Percentiles rank a stretch among this genome's conserved stretches.
These are phyloP conservation scores for Iphiclides podalirius DNA, from an alignment of 2,888 invertebrate genomes.

Conservation along the genomic window DNA sequence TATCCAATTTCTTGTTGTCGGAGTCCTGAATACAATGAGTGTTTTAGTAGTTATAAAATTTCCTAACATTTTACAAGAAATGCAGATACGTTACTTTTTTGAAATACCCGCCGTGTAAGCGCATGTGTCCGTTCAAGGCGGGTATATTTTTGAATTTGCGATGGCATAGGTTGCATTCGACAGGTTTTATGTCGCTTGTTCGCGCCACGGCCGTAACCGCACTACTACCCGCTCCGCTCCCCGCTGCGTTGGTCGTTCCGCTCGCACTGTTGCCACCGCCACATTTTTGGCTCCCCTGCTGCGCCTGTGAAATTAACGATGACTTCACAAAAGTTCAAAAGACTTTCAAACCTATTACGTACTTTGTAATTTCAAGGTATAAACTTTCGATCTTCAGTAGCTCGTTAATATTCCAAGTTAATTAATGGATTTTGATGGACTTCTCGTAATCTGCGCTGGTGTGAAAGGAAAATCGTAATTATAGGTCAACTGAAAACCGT, in stretches of 20 bases:
- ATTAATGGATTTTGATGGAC: conserved; percentile 74
- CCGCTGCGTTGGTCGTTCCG: conserved; percentile 45
- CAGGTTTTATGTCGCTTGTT: conserved; percentile 88
- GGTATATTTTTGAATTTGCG: conserved; percentile 98
- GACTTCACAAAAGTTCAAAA: conserved; percentile 68
- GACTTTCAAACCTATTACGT: conserved; percentile 67
- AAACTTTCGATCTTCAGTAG: conserved; percentile 66
- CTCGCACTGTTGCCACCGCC: conserved; percentile 46
- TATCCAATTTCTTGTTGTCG: conserved; percentile 91
- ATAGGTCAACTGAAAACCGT: conserved; percentile 46
- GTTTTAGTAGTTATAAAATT: conserved; percentile 4
- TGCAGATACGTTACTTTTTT: conserved; percentile 84
- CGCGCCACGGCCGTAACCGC: conserved; percentile 39
- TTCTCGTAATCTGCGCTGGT: conserved; percentile 52
- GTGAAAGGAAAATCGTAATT: conserved; percentile 59
- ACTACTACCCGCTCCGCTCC: conserved; percentile 37
- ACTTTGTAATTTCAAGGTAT: conserved; percentile 69
- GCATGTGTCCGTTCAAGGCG: conserved; percentile 98
- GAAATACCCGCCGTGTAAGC: conserved; percentile 97
- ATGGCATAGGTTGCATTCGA: conserved; percentile 97
- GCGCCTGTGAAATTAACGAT: conserved; percentile 67
- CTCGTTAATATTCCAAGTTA: conserved; percentile 72
- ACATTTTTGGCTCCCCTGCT: conserved; percentile 62
- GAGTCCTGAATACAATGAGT: conserved; percentile 81
- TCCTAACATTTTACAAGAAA: conserved; percentile 3